phyloP scores from a whole-genome alignment of 2,113 vertebrate genomes.

The Oceanites oceanicus region DNA sequence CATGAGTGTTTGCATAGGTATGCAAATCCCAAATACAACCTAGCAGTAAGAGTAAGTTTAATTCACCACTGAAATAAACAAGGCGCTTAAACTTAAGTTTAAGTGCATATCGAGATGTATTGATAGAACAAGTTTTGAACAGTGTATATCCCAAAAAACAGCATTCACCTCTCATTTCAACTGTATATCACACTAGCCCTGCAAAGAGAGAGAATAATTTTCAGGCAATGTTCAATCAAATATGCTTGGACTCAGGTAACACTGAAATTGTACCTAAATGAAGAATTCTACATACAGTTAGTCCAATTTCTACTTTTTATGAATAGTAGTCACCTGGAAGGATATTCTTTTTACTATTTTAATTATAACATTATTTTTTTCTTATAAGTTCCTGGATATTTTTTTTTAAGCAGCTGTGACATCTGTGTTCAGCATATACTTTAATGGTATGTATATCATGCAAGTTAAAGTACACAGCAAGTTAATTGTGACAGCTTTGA shows the following conservation, averaged over 20 bases:
- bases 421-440: not conserved
- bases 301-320: not conserved
- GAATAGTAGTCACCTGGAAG: not conserved
- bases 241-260: not conserved
- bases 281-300: not conserved
- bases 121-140: not conserved
- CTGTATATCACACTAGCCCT: not conserved
- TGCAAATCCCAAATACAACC: not conserved
- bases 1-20: not conserved
- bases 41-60: not conserved
- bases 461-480: not conserved
- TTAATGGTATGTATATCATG: not conserved
- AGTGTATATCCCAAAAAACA: fast-evolving
- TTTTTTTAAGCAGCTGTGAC: not conserved
- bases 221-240: not conserved
- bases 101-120: not conserved
- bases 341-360: not conserved
- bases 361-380: not conserved
- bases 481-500: not conserved
- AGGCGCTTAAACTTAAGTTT: not conserved
- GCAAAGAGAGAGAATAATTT: not conserved
- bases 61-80: not conserved
- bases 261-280: not conserved
- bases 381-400: not conserved
- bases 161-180: not conserved